Conservation (phyloP, 1,140 invertebrate genomes). For the Drosophila parabipectinata region DNA sequence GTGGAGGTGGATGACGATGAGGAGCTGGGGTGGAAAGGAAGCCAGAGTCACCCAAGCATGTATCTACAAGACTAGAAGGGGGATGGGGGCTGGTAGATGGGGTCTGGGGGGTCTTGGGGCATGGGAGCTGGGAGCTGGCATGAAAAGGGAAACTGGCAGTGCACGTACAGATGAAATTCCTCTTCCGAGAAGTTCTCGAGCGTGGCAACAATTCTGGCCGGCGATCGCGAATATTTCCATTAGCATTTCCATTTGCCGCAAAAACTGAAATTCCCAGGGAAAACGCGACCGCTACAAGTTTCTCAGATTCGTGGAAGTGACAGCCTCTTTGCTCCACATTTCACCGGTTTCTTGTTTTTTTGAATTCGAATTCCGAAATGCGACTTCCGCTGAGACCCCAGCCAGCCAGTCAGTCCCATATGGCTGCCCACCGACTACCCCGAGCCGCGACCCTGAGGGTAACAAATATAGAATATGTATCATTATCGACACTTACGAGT, state of each 20-base stretch:
- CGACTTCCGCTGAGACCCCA: constrained; percentile 57
- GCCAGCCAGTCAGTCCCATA: constrained; percentile 6
- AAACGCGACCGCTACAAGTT: constrained; percentile 45
- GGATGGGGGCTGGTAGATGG: constrained; percentile 5
- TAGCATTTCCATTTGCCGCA: constrained; percentile 55
- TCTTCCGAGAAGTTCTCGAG: constrained; percentile 62
- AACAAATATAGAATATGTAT: constrained; percentile 6
- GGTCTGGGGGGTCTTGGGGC: background rate
- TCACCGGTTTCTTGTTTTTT: constrained; percentile 17
- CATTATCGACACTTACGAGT: constrained; percentile 35
- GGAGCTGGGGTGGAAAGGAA: constrained; percentile 47
- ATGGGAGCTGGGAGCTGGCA: constrained; percentile 19
- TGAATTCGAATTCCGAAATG: constrained; percentile 55
- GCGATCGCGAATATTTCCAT: constrained; percentile 64
- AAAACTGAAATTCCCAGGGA: constrained; percentile 67
- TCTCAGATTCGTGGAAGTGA: constrained; percentile 56
- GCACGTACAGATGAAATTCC: constrained; percentile 55
- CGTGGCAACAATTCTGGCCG: constrained; percentile 22
- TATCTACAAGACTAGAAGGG: constrained; percentile 39
- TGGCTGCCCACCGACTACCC: constrained; percentile 1
- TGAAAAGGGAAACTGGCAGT: constrained; percentile 34
- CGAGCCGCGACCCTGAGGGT: constrained; percentile 15
- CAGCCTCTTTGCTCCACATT: constrained; percentile 68
- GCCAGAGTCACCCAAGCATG: constrained; percentile 61
- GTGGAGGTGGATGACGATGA: constrained; percentile 15